These are phyloP conservation scores for Neoseiulus cucumeris DNA, from an alignment of 1,140 invertebrate species.

Conservation along the genomic window DNA sequence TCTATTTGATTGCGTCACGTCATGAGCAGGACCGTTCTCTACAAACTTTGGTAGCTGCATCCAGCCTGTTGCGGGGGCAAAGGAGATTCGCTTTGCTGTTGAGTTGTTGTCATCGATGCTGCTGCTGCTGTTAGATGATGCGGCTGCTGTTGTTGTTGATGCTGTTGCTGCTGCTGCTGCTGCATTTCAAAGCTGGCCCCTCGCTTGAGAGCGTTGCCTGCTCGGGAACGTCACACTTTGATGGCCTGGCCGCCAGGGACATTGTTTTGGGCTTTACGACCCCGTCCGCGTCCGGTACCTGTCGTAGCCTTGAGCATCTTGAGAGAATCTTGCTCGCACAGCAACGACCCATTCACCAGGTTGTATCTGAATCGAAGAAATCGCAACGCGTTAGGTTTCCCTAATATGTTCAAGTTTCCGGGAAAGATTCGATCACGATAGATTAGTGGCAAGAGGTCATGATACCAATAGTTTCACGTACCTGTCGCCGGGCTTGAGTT, in stretches of 20 bases:
- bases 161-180: background rate
- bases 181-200: conserved; percentile 7
- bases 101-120: background rate
- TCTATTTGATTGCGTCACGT: background rate
- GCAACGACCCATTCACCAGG: conserved; percentile 54
- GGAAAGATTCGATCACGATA: no score
- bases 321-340: conserved; percentile 80
- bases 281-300: conserved; percentile 15
- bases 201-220: conserved; percentile 15
- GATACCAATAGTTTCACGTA: no score
- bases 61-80: conserved; percentile 3
- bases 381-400: no score
- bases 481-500: conserved; percentile 67
- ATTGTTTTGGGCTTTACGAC: conserved; percentile 14
- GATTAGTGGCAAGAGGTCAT: no score
- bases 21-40: conserved; percentile 8
- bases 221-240: conserved; percentile 16
- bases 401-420: no score
- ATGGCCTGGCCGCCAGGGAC: conserved; percentile 18
- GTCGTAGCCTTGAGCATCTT: conserved; percentile 47
- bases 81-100: background rate
- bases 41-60: conserved; percentile 11
- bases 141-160: background rate
- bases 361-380: conserved; percentile 38
- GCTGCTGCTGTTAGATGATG: background rate